Evolutionary conservation across 1,140 invertebrate species (phyloP).

Genomic region (Drosophila busckii): DNA sequence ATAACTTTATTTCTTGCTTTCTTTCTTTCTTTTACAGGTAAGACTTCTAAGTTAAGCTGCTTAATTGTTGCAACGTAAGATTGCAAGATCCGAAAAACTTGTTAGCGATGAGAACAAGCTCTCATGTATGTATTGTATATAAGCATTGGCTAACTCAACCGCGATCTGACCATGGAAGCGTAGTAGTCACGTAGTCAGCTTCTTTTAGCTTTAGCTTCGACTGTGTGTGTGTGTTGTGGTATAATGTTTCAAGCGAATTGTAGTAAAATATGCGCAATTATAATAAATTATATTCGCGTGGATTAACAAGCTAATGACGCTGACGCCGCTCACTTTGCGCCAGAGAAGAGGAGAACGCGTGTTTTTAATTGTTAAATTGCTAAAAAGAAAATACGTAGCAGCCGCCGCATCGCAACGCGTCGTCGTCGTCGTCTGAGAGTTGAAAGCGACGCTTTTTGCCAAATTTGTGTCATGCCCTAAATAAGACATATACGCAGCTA

Average conservation of each 20-base stretch:
- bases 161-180: slow-evolving; percentile 13
- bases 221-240: slow-evolving; percentile 19
- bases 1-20: slow-evolving; percentile 4
- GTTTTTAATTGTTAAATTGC: slow-evolving; percentile 76
- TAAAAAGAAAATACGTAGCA: slow-evolving; percentile 53
- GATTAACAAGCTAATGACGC: slow-evolving; percentile 73
- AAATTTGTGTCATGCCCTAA: slow-evolving; percentile 77
- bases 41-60: too few relatives aligned
- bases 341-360: slow-evolving; percentile 60
- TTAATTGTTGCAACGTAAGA: slow-evolving; percentile 6
- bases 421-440: slow-evolving; percentile 8
- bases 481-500: slow-evolving; percentile 66
- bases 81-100: too few relatives aligned
- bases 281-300: slow-evolving; percentile 76
- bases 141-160: slow-evolving; percentile 57
- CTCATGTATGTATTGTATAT: too few relatives aligned
- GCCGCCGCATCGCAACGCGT: slow-evolving; percentile 2
- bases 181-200: too few relatives aligned
- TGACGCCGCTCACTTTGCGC: slow-evolving; percentile 27
- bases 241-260: slow-evolving; percentile 61
- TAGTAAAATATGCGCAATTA: slow-evolving; percentile 63
- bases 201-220: slow-evolving; percentile 8
- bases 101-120: too few relatives aligned
- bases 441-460: slow-evolving; percentile 51
- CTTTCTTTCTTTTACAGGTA: slow-evolving; percentile 47